Evolutionary conservation across 2,888 invertebrate genomes (phyloP).

Genomic region (Tuberolachnus salignus): DNA sequence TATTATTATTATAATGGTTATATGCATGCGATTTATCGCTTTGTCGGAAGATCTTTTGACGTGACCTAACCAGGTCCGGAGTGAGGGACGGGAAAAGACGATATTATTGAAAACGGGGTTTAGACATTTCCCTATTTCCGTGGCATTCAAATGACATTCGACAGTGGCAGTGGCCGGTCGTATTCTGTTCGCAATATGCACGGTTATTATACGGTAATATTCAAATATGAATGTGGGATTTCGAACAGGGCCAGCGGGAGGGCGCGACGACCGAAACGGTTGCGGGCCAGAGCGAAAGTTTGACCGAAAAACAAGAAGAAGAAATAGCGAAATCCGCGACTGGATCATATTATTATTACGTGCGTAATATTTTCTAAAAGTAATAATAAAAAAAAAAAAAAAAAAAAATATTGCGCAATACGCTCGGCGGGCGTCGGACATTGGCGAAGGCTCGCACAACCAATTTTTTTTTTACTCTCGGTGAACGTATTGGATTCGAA

Average conservation of each 20-base stretch:
- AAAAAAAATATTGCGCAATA: too few species aligned
- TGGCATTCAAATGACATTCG: slow-evolving; percentile 18
- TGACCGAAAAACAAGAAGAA: not conserved
- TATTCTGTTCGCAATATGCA: not conserved
- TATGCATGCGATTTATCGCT: slow-evolving; percentile 5
- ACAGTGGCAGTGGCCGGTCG: not conserved
- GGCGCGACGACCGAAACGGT: too few species aligned
- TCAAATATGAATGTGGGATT: slow-evolving; percentile 49
- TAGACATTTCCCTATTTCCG: slow-evolving; percentile 48
- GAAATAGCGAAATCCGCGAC: not conserved
- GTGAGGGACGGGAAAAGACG: not conserved
- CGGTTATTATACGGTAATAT: slow-evolving; percentile 23
- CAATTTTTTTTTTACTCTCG: too few species aligned
- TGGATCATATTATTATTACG: not conserved
- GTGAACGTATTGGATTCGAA: too few species aligned
- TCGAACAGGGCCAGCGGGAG: too few species aligned
- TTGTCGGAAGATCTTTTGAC: not conserved
- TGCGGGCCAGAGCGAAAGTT: too few species aligned
- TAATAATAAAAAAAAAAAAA: too few species aligned
- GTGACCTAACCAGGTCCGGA: too few species aligned
- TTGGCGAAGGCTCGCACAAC: too few species aligned
- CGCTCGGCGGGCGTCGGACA: too few species aligned
- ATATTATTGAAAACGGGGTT: slow-evolving; percentile 49
- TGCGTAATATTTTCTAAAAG: not conserved
- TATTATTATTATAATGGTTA: too few species aligned